These are phyloP conservation scores for Dallia pectoralis DNA, from an alignment of 2,797 vertebrate species.

Conservation along the genomic window DNA sequence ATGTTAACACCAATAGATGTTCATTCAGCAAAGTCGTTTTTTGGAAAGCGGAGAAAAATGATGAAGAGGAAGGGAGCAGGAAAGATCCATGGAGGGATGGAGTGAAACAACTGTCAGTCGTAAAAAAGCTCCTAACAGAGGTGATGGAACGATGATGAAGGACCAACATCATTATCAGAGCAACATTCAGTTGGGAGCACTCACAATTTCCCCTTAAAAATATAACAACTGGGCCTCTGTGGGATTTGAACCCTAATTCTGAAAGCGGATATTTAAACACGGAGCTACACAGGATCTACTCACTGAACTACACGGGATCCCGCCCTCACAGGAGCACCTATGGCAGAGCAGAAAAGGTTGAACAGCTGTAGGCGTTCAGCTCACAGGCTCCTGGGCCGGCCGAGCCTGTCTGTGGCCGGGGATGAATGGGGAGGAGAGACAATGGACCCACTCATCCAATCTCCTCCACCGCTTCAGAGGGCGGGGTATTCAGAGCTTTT, in stretches of 20 bases:
- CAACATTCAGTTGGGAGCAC: not conserved
- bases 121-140: constrained; percentile 42
- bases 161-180: constrained; percentile 8
- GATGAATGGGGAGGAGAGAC: constrained; percentile 72
- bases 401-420: constrained; percentile 48
- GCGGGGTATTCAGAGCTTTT: constrained; percentile 11
- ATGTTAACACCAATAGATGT: constrained; percentile 63
- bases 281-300: too few species aligned
- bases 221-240: too few species aligned
- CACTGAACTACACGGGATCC: too few species aligned
- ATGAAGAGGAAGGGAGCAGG: constrained; percentile 32
- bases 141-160: constrained; percentile 40
- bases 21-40: not conserved
- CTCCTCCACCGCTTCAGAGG: constrained; percentile 31
- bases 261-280: too few species aligned
- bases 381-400: constrained; percentile 47
- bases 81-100: constrained; percentile 24
- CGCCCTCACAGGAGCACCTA: not conserved
- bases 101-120: constrained; percentile 34
- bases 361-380: constrained; percentile 68
- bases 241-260: too few species aligned
- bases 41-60: not conserved
- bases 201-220: not conserved
- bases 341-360: constrained; percentile 47
- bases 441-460: constrained; percentile 77